Evolutionary conservation across 2,888 invertebrate species (phyloP), one percentile per base, ranked within the genome.

Genomic region (Venusia cambrica): DNA sequence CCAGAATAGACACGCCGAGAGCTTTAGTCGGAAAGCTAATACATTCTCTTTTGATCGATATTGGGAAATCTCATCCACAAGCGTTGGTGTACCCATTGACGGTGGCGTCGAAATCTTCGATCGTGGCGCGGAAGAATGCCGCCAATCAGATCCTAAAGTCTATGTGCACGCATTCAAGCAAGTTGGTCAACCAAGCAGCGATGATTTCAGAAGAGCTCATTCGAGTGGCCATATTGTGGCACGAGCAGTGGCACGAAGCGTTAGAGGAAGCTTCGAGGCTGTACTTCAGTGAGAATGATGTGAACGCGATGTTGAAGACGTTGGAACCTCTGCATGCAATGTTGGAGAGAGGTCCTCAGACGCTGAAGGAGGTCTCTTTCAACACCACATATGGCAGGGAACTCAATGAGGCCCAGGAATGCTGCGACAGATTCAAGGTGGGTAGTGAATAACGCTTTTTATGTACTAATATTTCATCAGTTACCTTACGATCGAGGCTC

Each of bases 231-330:
- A 99, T 99, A 50, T 84, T 99, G 7, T 99, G 99, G 99, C 99
- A 99, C 66, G 99, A 99, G 73, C 92, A 98, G 62, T 99, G 99
- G 99, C 97, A 99, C 67, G 99, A 99, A 73, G 99, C 98, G 0
- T 79, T 99, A 8, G 96, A 96, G 60, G 98, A 99, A 70, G 98
- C 98, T 0, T 96, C 96, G 2, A 67, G 92, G 46, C 81, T 99
- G 4, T 99, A 97, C 74, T 99, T 99, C 73, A 98, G 97, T 1
- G 99, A 99, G 72, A 91, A 94, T 39, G 98, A 99, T 69, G 94
- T 97, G 0, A 93, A 94, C 42, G 98, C 97, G 3, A 99, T 99
- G 99, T 94, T 99, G 64, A 94, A 95, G 48, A 96, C 97, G 0
- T 79, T 99, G 38, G 97, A 98, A 60, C 99, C 99, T 0, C 74